These are phyloP conservation scores for Mayetiola destructor DNA, from an alignment of 2,888 invertebrate genomes.

Conservation along the genomic window DNA sequence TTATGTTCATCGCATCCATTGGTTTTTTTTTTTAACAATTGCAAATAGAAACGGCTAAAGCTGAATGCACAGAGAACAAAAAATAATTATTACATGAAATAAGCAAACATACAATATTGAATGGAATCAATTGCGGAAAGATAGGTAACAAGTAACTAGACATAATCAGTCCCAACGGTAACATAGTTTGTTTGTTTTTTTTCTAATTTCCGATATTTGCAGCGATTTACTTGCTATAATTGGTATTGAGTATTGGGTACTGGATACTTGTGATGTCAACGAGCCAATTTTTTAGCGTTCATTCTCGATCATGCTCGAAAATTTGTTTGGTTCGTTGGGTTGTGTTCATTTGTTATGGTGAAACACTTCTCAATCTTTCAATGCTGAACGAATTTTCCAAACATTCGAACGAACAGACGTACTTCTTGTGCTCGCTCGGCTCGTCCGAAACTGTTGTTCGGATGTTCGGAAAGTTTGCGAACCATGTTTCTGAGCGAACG, in stretches of 20 bases:
- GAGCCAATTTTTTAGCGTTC: too few relatives aligned
- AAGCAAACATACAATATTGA: not conserved
- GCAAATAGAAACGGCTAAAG: too few relatives aligned
- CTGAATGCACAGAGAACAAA: not conserved
- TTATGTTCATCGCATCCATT: too few relatives aligned
- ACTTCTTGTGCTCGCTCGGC: not conserved
- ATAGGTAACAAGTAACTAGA: conserved; percentile 3
- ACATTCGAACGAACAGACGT: not conserved
- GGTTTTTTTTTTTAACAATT: too few relatives aligned
- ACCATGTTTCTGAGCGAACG: too few relatives aligned
- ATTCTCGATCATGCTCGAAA: too few relatives aligned
- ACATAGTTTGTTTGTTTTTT: not conserved
- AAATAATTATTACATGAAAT: conserved; percentile 2
- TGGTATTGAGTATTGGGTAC: too few relatives aligned
- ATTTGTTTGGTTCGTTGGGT: not conserved
- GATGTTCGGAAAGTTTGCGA: too few relatives aligned
- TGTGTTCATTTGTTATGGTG: not conserved
- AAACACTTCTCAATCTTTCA: not conserved
- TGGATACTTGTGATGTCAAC: too few relatives aligned
- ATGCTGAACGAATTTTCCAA: not conserved
- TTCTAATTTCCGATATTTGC: not conserved
- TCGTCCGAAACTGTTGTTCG: not conserved
- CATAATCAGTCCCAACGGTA: not conserved
- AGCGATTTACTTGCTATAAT: too few relatives aligned
- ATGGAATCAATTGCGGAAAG: not conserved